phyloP scores from a whole-genome alignment of 2,113 vertebrate species.

The Bothrops jararaca region DNA sequence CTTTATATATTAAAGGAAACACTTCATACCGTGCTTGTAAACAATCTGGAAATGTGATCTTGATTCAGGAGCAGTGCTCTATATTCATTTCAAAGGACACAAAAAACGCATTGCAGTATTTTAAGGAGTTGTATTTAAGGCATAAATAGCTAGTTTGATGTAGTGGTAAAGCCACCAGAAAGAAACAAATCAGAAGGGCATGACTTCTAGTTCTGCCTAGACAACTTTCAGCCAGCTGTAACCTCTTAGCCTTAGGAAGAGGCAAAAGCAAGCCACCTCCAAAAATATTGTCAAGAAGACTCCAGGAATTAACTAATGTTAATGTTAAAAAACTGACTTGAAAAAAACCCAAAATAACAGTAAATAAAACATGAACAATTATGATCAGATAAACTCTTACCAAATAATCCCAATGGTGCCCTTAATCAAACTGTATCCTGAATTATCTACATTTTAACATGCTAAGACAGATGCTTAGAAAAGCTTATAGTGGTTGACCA shows the following conservation, averaged over 20 bases:
- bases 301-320: neutral
- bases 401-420: neutral
- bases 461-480: neutral
- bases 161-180: neutral
- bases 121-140: neutral
- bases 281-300: neutral
- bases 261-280: neutral
- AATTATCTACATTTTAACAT: neutral
- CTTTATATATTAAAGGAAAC: neutral
- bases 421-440: neutral
- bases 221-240: neutral
- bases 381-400: neutral
- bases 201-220: neutral
- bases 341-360: neutral
- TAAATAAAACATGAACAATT: neutral
- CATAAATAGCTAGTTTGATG: neutral
- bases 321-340: neutral
- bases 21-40: neutral
- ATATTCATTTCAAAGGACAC: neutral
- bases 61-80: neutral
- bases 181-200: neutral
- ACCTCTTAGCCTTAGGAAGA: neutral
- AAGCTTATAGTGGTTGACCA: neutral
- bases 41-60: neutral
- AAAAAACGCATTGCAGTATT: neutral